Evolutionary conservation across 1,140 invertebrate genomes (phyloP).

Genomic region (Hycleus cichorii): DNA sequence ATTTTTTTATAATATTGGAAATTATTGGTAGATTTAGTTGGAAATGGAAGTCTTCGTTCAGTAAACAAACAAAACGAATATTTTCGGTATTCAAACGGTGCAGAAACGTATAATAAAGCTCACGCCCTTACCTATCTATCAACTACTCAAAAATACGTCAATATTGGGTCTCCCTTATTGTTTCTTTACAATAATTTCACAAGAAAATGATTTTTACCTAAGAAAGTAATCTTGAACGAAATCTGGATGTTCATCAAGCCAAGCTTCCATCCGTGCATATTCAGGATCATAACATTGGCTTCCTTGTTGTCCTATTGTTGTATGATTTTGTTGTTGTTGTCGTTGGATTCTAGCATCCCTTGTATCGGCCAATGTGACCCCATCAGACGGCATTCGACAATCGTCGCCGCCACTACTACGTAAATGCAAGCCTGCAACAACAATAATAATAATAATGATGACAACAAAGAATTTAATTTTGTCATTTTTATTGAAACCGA

Average conservation of each 20-base stretch:
- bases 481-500: no score
- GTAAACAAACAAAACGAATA: no score
- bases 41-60: no score
- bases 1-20: no score
- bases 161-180: no score
- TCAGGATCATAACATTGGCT: constrained; percentile 43
- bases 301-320: background rate
- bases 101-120: no score
- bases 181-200: no score
- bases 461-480: no score
- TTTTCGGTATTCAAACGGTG: no score
- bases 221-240: constrained; percentile 93
- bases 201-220: constrained; percentile 49
- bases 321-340: constrained; percentile 26
- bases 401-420: constrained; percentile 72
- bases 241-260: constrained; percentile 93
- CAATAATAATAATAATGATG: background rate
- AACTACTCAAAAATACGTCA: no score
- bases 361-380: constrained; percentile 47
- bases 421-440: constrained; percentile 65
- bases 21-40: no score
- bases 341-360: constrained; percentile 35
- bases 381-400: constrained; percentile 58
- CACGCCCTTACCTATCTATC: no score
- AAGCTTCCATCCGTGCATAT: constrained; percentile 79